A percentile compares a stretch with the other conserved stretches of the same genome.
Evolutionary conservation across 2,888 invertebrate genomes (phyloP).

Genomic region (Anthrax anthrax): DNA sequence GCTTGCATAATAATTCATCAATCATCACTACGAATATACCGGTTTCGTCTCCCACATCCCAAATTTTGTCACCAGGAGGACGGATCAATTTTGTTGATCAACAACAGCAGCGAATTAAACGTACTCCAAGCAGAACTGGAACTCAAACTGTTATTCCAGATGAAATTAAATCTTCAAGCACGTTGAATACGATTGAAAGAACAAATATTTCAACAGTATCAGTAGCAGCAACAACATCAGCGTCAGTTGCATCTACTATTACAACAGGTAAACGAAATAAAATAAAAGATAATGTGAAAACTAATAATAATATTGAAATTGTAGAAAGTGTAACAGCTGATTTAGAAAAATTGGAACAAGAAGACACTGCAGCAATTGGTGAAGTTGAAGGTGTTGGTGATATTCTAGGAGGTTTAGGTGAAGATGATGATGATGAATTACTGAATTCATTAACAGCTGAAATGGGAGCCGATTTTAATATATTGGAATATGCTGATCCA

Average conservation of each 20-base stretch:
- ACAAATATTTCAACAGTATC: constrained; percentile 23
- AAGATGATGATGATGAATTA: constrained; percentile 81
- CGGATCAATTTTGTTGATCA: constrained; percentile 32
- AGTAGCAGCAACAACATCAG: constrained; percentile 17
- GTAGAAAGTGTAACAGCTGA: constrained; percentile 54
- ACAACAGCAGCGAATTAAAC: constrained; percentile 14
- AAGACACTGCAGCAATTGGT: constrained; percentile 43
- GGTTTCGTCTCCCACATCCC: neutral
- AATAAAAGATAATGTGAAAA: constrained; percentile 6
- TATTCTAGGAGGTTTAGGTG: constrained; percentile 66
- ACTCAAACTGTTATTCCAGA: constrained; percentile 1
- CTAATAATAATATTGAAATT: constrained; percentile 39
- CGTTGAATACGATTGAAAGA: constrained; percentile 22
- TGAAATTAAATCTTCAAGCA: neutral
- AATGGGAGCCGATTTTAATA: constrained; percentile 89
- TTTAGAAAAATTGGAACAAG: constrained; percentile 50
- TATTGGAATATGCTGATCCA: constrained; percentile 89
- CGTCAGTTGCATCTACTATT: constrained; percentile 17
- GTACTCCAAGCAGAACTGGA: constrained; percentile 7
- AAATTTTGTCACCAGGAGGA: constrained; percentile 21
- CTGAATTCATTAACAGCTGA: constrained; percentile 57
- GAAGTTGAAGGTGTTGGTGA: constrained; percentile 58
- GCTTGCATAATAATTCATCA: neutral
- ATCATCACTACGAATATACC: neutral
- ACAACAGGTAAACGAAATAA: constrained; percentile 16